These are phyloP conservation scores for Hirtodrosophila histrioides DNA, from an alignment of 2,888 invertebrate genomes.

Conservation along the genomic window DNA sequence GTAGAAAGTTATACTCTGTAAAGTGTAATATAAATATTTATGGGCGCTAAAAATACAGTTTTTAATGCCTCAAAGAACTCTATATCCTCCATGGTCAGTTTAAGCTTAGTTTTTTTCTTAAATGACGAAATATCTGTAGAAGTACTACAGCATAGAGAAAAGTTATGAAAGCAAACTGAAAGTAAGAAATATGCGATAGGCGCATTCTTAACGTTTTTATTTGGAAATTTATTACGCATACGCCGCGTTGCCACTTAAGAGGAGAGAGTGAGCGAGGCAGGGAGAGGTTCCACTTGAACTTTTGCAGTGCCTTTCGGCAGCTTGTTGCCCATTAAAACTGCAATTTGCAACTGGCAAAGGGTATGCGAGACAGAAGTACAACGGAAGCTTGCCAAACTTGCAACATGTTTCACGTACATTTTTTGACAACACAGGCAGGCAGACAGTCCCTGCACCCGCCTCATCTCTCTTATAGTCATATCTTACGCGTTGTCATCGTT, in stretches of 20 bases:
- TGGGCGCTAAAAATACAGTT: too few relatives aligned
- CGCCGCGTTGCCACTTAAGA: conserved; percentile 29
- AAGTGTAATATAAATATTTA: too few relatives aligned
- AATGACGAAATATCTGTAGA: too few relatives aligned
- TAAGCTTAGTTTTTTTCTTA: too few relatives aligned
- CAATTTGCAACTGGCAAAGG: conserved; percentile 42
- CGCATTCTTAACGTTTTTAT: too few relatives aligned
- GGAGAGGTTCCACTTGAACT: conserved; percentile 21
- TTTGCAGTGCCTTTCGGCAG: conserved; percentile 23
- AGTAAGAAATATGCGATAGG: too few relatives aligned
- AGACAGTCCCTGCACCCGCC: conserved; percentile 26
- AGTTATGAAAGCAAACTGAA: too few relatives aligned
- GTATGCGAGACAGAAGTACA: conserved; percentile 12
- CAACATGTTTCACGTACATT: conserved; percentile 52
- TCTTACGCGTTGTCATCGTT: conserved; percentile 46
- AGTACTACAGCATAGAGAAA: too few relatives aligned
- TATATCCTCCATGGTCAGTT: too few relatives aligned
- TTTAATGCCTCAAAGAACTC: too few relatives aligned
- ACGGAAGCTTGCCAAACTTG: conserved; percentile 37
- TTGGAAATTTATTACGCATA: conserved; percentile 47
- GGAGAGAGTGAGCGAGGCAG: neutral
- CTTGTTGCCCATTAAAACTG: conserved; percentile 55
- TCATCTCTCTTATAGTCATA: conserved; percentile 49
- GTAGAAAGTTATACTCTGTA: too few relatives aligned
- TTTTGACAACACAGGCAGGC: conserved; percentile 53